Base-by-base conservation (phyloP, 2,797 vertebrate genomes). In the Acestrorhynchus altus region DNA sequence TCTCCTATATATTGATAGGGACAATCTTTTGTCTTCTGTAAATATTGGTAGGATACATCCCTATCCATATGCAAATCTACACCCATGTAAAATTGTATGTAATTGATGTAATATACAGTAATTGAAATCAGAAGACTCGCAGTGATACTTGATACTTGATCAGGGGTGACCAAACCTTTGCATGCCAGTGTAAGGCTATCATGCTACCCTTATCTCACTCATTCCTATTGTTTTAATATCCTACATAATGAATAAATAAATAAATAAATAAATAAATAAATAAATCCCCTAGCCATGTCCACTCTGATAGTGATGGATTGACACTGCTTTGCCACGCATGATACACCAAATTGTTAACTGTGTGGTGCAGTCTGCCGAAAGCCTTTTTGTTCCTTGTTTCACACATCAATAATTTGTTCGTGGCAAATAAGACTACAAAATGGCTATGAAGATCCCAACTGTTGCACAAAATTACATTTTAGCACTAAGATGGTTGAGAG, bases 261-360 rank as follows among this genome's bases (percentile, higher is more conserved):
- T 47, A 51, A 20, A 22, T 15, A n/a, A n/a, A 31, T 26, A 63
- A 64, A 22, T 42, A 49, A 39, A 39, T 0, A 4, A n/a, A 26
- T 47, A 51, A 20, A 22, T 15, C 40, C 26, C 8, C 5, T 26
- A 10, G n/a, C 44, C 8, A 6, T 15, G 31, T 69, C 64, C 40
- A 64, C 40, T 31, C 51, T 42, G 39, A 20, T 73, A 56, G 18
- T 54, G 44, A 73, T 31, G 42, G 71, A 80, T 42, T 49, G 39
- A 24, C 70, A 67, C 8, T 63, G 31, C 28, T 76, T 40, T 69
- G 72, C 46, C 35, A 54, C 11, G n/a, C 10, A 65, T 71, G 46
- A 35, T 57, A 42, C 65, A 49, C 59, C 68, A 65, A 56, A 49
- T 52, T 83, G 63, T 73, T 39, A 51, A 57, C 69, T 51, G 65